Percentiles rank a stretch among this genome's conserved stretches.
Conservation (phyloP, 53 echinoderm and acorn worm species). For the Patiria pectinifera region DNA sequence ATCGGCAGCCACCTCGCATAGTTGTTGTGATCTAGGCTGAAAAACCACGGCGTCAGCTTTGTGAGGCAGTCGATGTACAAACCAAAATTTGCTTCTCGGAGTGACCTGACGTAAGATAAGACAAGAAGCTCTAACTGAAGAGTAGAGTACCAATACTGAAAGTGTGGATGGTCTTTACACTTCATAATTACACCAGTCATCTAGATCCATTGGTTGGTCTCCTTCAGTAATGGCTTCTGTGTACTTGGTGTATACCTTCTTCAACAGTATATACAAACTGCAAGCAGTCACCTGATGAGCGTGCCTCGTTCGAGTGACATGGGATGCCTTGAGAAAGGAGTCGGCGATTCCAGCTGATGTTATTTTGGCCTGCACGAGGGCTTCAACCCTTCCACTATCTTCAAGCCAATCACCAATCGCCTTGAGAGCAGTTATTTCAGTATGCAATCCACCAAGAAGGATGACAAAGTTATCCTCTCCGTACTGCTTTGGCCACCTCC, state of each 20-base stretch:
- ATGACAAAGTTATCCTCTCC: slow-evolving; percentile 61
- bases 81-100: neutral
- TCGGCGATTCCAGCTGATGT: slow-evolving; percentile 55
- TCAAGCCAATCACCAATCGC: slow-evolving; percentile 23
- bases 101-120: neutral
- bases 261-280: neutral
- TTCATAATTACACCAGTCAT: neutral
- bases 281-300: slow-evolving; percentile 1
- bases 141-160: neutral
- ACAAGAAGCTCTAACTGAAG: neutral
- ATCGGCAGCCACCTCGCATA: slow-evolving; percentile 68
- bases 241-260: neutral
- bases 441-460: slow-evolving; percentile 58
- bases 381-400: slow-evolving; percentile 53
- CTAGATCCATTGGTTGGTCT: neutral
- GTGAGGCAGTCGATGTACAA: neutral
- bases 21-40: slow-evolving; percentile 63
- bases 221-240: too few species aligned
- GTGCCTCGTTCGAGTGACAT: slow-evolving; percentile 47
- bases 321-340: slow-evolving; percentile 31
- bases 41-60: slow-evolving; percentile 59
- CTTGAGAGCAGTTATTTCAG: slow-evolving; percentile 48
- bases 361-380: slow-evolving; percentile 42
- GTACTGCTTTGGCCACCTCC: slow-evolving; percentile 49
- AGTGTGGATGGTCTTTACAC: neutral